Percentiles rank a stretch among this genome's conserved stretches.
Conservation (phyloP, 1,140 invertebrate species). For the Drosophila jambulina region DNA sequence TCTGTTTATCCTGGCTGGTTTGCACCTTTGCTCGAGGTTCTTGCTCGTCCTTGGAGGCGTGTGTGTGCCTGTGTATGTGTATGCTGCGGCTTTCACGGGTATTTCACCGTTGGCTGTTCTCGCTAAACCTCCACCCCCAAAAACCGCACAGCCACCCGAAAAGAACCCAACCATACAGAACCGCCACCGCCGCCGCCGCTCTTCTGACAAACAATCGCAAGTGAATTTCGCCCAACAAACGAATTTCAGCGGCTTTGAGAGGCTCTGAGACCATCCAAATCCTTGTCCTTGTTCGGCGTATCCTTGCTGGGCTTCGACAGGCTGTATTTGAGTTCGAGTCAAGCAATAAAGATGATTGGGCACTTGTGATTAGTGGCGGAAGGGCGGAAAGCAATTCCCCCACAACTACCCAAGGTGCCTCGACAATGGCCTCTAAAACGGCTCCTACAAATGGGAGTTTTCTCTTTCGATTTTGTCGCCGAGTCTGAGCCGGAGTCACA, state of each 20-base stretch:
- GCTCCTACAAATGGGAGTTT: not conserved
- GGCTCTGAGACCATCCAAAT: slow-evolving; percentile 18
- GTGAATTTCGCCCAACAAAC: slow-evolving; percentile 50
- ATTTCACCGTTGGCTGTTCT: slow-evolving; percentile 55
- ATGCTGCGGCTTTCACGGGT: slow-evolving; percentile 59
- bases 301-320: slow-evolving; percentile 36
- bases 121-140: slow-evolving; percentile 9
- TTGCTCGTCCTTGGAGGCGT: slow-evolving; percentile 25
- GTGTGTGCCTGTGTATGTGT: slow-evolving; percentile 3
- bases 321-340: slow-evolving; percentile 41
- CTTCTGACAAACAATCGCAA: slow-evolving; percentile 68
- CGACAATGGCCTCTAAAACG: slow-evolving; percentile 23
- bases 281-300: slow-evolving; percentile 24
- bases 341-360: slow-evolving; percentile 72
- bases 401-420: slow-evolving; percentile 4
- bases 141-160: not conserved
- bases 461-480: slow-evolving; percentile 1
- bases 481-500: not conserved
- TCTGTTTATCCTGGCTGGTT: slow-evolving; percentile 68
- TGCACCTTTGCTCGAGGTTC: slow-evolving; percentile 55
- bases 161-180: slow-evolving; percentile 17
- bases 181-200: slow-evolving; percentile 20
- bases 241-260: slow-evolving; percentile 42
- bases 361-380: slow-evolving; percentile 64
- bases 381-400: slow-evolving; percentile 57